phyloP scores from a whole-genome alignment of 1,140 invertebrate genomes.

The Papilio aristodemus region DNA sequence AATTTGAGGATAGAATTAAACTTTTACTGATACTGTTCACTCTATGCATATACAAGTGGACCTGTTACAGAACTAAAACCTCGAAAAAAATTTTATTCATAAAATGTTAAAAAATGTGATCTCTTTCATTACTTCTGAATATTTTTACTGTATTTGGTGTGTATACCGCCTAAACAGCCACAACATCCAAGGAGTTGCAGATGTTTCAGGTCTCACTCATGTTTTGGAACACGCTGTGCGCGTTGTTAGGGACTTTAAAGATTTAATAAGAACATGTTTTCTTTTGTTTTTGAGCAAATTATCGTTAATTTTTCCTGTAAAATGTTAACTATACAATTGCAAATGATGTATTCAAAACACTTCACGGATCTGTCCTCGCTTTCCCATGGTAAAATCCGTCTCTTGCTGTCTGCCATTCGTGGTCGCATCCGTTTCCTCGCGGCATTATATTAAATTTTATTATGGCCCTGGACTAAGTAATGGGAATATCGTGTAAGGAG shows the following conservation, averaged over 20 bases:
- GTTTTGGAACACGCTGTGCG: too few relatives aligned
- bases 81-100: too few relatives aligned
- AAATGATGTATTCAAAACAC: neutral
- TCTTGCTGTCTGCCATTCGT: slow-evolving; percentile 54
- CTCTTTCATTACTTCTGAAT: too few relatives aligned
- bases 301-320: too few relatives aligned
- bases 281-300: too few relatives aligned
- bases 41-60: slow-evolving; percentile 14
- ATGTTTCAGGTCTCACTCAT: too few relatives aligned
- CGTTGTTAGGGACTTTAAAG: too few relatives aligned
- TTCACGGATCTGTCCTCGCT: slow-evolving; percentile 3
- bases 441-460: slow-evolving; percentile 81
- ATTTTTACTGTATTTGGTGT: too few relatives aligned
- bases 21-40: slow-evolving; percentile 34
- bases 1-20: slow-evolving; percentile 45
- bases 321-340: neutral
- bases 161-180: too few relatives aligned
- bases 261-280: too few relatives aligned
- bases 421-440: slow-evolving; percentile 70
- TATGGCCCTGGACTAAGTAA: slow-evolving; percentile 80
- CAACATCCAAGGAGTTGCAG: too few relatives aligned
- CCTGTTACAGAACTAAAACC: neutral
- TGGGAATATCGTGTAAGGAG: slow-evolving; percentile 81
- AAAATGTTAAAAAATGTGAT: too few relatives aligned
- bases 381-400: slow-evolving; percentile 43